Base-by-base conservation (phyloP, 2,888 invertebrate genomes). In the Drosophila vallismaia region DNA sequence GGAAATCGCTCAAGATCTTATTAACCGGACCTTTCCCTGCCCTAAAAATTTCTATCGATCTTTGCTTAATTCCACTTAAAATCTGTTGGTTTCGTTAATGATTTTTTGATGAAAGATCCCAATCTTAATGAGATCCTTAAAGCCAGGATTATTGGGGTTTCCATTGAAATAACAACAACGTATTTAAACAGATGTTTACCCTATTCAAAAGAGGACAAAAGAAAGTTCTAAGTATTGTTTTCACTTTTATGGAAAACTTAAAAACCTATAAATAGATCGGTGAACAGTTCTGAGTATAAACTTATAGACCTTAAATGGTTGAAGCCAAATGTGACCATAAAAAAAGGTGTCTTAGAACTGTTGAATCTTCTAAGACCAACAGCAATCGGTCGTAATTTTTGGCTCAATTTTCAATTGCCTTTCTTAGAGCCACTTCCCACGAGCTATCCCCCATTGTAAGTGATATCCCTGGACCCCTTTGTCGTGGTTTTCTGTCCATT, bases 401-500 rank as follows among this genome's bases (percentile, higher is more conserved):
- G 10, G n/a, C 36, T 62, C 24, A 1, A 50, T 9, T 31, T 64
- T 14, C 40, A 42, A 50, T 50, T 24, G 24, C 12, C 24, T 31
- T 42, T 50, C 9, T 14, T 14, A 1, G 19, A n/a, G 10, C 56
- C 3, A 26, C 49, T 63, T 63, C 64, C 45, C 50, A 63, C 64
- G 38, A 38, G 66, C 66, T 49, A 36, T 54, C 19, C 52, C 49
- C 55, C 6, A 29, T 40, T 53, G 86, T 76, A 79, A 79, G 29
- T 73, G 79, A 85, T 79, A 79, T 73, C 52, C 68, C 58, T 58
- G 28, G 42, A 76, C 71, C 86, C 83, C 83, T 83, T 86, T 67
- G 36, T 68, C 24, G 66, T 66, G 68, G 48, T 29, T 66, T 54
- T 68, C 48, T 1, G 24, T 33, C 86, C 76, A 86, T 80, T 86